Conservation (phyloP, 2,113 vertebrate species). For the Siniperca chuatsi region DNA sequence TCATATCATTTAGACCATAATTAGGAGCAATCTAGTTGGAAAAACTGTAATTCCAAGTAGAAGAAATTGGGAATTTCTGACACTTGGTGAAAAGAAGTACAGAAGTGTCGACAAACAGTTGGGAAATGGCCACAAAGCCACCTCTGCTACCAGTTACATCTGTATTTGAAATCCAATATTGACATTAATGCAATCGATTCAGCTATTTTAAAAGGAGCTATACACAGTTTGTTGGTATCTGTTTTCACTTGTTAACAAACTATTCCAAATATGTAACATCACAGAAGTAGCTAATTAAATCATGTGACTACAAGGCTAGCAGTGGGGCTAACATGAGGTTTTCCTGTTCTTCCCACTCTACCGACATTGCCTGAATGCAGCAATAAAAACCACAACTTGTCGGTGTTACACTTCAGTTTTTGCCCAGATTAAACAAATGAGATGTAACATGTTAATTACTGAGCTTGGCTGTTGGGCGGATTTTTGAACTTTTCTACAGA, state of each 20-base stretch:
- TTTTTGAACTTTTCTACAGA: neutral
- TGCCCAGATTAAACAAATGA: neutral
- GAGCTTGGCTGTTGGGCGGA: neutral
- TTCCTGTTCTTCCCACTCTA: no score
- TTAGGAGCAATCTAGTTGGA: neutral
- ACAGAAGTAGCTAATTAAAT: neutral
- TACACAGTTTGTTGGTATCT: neutral
- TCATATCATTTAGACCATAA: neutral
- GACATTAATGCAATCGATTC: neutral
- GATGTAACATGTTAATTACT: neutral
- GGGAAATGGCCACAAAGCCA: neutral
- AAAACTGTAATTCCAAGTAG: no score
- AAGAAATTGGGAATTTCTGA: neutral
- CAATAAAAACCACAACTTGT: no score
- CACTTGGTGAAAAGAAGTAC: neutral
- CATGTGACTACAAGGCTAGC: neutral
- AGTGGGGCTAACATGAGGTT: no score
- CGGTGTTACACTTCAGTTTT: no score
- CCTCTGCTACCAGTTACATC: neutral
- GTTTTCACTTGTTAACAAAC: neutral
- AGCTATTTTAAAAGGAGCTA: neutral
- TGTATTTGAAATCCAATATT: neutral
- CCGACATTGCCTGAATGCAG: neutral
- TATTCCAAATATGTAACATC: neutral
- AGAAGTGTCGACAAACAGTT: neutral